Evolutionary conservation across 2,113 vertebrate genomes (phyloP).

Genomic region (Ondatra zibethicus): DNA sequence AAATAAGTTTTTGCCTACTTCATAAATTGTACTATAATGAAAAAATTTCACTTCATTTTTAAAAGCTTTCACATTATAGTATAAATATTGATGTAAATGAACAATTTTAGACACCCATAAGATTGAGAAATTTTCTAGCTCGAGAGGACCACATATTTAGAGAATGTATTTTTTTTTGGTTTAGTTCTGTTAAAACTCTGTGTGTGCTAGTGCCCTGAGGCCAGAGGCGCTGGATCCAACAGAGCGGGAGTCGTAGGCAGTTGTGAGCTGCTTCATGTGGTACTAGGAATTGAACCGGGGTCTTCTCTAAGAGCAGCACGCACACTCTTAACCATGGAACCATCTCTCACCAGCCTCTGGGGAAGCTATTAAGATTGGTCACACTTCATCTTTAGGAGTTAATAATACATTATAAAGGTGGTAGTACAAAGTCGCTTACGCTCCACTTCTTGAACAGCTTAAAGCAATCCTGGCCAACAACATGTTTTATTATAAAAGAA

Average conservation of each 20-base stretch:
- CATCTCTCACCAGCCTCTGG: not conserved
- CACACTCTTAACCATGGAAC: no score
- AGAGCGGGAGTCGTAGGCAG: not conserved
- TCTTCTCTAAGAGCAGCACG: not conserved
- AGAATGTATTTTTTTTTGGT: not conserved
- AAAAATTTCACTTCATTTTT: constrained; percentile 32
- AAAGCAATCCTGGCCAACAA: not conserved
- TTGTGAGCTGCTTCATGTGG: not conserved
- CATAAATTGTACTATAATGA: constrained; percentile 38
- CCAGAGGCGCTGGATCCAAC: not conserved
- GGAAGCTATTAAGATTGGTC: not conserved
- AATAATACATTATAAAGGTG: not conserved
- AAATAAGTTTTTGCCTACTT: constrained; percentile 29
- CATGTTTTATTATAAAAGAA: not conserved
- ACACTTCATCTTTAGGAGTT: not conserved
- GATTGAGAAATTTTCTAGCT: constrained; percentile 3
- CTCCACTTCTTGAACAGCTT: not conserved
- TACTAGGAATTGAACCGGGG: not conserved
- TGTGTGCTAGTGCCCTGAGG: not conserved
- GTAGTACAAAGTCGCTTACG: not conserved
- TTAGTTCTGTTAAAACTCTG: not conserved
- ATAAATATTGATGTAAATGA: not conserved
- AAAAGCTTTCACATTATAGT: constrained; percentile 19
- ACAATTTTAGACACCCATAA: not conserved
- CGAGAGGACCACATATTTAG: not conserved